Conservation (phyloP, 1,140 invertebrate genomes). For the Stegodyphus dumicola region DNA sequence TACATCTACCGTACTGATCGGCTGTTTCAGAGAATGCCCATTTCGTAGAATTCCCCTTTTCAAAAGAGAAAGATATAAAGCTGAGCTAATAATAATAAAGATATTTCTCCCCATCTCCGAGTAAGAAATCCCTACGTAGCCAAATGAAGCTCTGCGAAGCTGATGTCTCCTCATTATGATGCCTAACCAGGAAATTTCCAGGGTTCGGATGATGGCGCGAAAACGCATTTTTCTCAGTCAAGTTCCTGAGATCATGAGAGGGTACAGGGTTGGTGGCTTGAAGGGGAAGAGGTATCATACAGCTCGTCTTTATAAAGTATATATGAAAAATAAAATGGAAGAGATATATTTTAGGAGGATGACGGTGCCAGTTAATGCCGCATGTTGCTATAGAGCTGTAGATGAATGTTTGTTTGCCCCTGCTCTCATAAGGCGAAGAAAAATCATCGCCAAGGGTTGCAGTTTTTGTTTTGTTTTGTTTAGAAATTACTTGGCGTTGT, state of each 20-base stretch:
- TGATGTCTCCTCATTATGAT: constrained; percentile 45
- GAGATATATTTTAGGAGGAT: too few relatives aligned
- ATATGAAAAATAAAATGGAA: neutral
- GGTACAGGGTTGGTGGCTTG: too few relatives aligned
- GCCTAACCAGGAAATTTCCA: constrained; percentile 53
- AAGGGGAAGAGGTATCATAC: neutral
- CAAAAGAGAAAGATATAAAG: neutral
- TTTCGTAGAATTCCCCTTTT: neutral
- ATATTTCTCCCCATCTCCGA: neutral
- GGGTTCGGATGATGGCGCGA: constrained; percentile 27
- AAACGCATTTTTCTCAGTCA: constrained; percentile 32
- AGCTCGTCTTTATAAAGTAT: constrained; percentile 1
- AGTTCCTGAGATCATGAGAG: constrained; percentile 19
- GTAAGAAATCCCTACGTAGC: constrained; percentile 48
- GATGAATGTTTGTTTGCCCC: constrained; percentile 59
- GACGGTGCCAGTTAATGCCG: constrained; percentile 39
- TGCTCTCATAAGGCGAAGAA: constrained; percentile 48
- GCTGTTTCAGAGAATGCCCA: neutral
- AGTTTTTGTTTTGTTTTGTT: constrained; percentile 18
- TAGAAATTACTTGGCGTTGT: constrained; percentile 46
- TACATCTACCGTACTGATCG: neutral
- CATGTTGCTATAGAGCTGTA: constrained; percentile 32
- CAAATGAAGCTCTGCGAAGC: constrained; percentile 43
- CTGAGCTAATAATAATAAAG: constrained; percentile 53
- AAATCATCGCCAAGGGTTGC: constrained; percentile 53